These are phyloP conservation scores for Cantharis flavilabris DNA, from an alignment of 2,888 invertebrate genomes.

Conservation along the genomic window DNA sequence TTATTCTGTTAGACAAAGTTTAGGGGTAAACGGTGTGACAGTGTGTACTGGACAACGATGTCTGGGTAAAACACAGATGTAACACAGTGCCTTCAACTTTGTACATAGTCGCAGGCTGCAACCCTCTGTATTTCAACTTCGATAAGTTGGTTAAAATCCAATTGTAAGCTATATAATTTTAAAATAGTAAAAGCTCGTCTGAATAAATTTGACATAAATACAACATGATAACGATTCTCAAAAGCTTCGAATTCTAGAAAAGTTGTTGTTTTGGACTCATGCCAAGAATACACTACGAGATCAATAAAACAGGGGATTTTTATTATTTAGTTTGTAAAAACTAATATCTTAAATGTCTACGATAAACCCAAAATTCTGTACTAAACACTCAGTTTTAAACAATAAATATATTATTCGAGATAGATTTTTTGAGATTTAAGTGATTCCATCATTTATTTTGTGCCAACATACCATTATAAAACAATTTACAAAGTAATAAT, in stretches of 20 bases:
- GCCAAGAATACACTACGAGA: conserved; percentile 22
- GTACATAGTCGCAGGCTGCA: neutral
- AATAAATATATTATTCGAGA: neutral
- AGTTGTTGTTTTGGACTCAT: conserved; percentile 25
- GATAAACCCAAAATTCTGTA: neutral
- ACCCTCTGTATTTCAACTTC: conserved; percentile 9
- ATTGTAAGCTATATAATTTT: conserved; percentile 12
- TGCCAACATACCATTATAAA: neutral
- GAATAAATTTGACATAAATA: conserved; percentile 28
- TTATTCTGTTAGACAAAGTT: neutral
- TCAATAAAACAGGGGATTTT: conserved; percentile 23
- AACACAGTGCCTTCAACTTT: conserved; percentile 2
- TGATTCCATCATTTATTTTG: neutral
- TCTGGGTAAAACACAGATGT: conserved; percentile 22
- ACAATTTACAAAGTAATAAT: neutral
- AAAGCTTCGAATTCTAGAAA: conserved; percentile 25
- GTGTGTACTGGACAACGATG: neutral
- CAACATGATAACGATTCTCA: conserved; percentile 21
- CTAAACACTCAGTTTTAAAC: neutral
- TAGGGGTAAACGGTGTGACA: neutral
- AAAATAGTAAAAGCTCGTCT: conserved; percentile 15
- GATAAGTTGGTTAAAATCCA: conserved; percentile 18
- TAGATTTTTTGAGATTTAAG: neutral
- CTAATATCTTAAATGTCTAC: conserved; percentile 16
- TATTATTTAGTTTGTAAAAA: conserved; percentile 11